Evolutionary conservation across 2,113 vertebrate genomes (phyloP).

Genomic region (Emydura subglobosa): DNA sequence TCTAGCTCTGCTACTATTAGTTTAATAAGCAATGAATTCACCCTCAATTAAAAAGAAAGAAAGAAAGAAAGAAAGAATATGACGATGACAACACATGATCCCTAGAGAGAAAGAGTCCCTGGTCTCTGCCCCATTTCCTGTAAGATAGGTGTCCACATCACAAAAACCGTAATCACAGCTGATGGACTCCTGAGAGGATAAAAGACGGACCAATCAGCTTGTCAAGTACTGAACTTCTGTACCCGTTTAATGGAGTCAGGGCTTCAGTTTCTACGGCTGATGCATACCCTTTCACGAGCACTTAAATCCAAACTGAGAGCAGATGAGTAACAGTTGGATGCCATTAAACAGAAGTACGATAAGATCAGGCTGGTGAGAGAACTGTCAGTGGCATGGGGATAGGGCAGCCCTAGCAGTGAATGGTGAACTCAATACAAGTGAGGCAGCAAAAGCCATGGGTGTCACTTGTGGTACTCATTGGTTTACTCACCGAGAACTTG

Average conservation of each 20-base stretch:
- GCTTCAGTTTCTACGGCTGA: not conserved
- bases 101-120: not conserved
- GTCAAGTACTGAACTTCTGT: not conserved
- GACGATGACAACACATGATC: rapidly evolving
- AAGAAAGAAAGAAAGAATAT: rapidly evolving
- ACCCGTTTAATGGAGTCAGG: not conserved
- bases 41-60: not conserved
- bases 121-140: not conserved
- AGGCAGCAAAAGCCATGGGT: rapidly evolving
- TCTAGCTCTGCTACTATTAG: rapidly evolving
- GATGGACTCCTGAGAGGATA: not conserved
- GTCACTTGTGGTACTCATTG: not conserved
- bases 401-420: rapidly evolving
- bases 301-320: not conserved
- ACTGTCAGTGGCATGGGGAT: not conserved
- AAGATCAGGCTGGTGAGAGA: not conserved
- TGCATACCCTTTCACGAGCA: not conserved
- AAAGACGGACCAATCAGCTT: not conserved
- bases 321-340: not conserved
- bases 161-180: not conserved
- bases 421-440: not conserved
- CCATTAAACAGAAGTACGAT: not conserved
- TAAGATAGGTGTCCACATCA: rapidly evolving
- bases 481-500: not conserved
- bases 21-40: not conserved